phyloP scores from a whole-genome alignment of 2,888 invertebrate genomes.

The Fragum fragum region DNA sequence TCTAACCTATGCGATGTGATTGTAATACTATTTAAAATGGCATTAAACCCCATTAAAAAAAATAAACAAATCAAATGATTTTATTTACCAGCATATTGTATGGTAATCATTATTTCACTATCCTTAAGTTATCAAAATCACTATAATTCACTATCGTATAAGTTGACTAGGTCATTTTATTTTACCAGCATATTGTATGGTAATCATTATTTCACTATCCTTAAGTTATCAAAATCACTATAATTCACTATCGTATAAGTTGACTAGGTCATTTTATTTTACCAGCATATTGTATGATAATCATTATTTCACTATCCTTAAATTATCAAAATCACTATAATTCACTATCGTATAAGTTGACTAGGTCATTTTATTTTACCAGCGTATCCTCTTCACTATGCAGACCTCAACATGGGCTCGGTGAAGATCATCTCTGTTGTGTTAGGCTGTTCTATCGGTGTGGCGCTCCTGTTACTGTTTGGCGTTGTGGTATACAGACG shows the following conservation, averaged over 20 bases:
- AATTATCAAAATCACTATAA: not conserved
- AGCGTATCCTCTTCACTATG: conserved; percentile 42
- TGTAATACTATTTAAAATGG: no score
- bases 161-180: no score
- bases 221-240: no score
- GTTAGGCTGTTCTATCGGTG: conserved; percentile 8
- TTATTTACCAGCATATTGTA: no score
- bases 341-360: not conserved
- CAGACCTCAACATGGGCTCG: conserved; percentile 9
- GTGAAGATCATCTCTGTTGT: conserved; percentile 21
- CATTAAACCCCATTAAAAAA: no score
- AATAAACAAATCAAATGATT: no score
- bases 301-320: not conserved
- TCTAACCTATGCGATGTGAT: no score
- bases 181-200: no score
- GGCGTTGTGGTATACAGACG: not conserved
- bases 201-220: no score
- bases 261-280: not conserved
- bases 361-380: conserved; percentile 27
- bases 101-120: no score
- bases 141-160: no score
- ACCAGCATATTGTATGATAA: not conserved
- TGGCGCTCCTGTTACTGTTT: conserved; percentile 7
- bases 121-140: no score
- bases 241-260: not conserved